Evolutionary conservation across 1,140 invertebrate species (phyloP), one percentile per base, ranked within the genome.

Genomic region (Calephelis nemesis): DNA sequence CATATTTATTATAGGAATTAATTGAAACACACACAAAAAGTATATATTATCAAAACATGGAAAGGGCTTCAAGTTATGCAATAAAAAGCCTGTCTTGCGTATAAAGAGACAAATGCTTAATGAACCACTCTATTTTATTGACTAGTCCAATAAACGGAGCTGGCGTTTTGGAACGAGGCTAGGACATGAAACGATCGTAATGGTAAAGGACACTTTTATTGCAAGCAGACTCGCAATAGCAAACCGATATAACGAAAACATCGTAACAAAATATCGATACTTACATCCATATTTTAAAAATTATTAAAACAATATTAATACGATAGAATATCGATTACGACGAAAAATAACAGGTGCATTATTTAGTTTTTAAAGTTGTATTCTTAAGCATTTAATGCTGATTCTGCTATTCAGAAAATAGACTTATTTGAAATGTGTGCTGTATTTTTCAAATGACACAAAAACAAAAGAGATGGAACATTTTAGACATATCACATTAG

Each of bases 121-220:
- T 87, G 84, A 88, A 84, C 85, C 83, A 86, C 82, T 87, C 82
- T 84, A 80, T 79, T 84, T 90, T 90, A 90, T 87, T 64, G 79
- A 77, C 79, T 82, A 77, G 84, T 80, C 76, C 82, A 81, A 86
- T 90, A 88, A 90, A 83, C 67, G 71, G 67, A 80, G 67, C 72
- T 77, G 83, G 76, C 77, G 80, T 82, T 84, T 84, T 71, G 77
- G 78, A 83, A 78, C 80, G 79, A 76, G 75, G 69, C 72, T 75
- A 78, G 71, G 73, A 76, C 79, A 78, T 70, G 78, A 78, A 81
- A 75, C 72, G 80, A 75, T 77, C 77, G 72, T 81, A 79, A 80
- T 78, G 79, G 69, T 81, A 88, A 88, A 88, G 84, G 86, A 90
- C 88, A 90, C 86, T 88, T 85, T 84, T 75, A 54, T 40, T 69